Evolutionary conservation across 2,113 vertebrate species (phyloP), one percentile per base, ranked within the genome.

Genomic region (Penelope pileata): DNA sequence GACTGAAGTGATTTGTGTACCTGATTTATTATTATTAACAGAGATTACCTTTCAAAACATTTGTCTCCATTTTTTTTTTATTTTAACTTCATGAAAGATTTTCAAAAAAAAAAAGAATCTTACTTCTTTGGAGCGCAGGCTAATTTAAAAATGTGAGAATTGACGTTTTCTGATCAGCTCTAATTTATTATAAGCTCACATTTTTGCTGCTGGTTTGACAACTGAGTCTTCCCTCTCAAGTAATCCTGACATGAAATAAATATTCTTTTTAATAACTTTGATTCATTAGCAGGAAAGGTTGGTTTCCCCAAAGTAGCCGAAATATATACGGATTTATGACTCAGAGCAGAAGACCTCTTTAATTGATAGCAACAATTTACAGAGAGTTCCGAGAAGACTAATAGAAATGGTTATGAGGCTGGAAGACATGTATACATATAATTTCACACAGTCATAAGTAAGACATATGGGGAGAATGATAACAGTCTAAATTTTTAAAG

Each of bases 401-500:
- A 95, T 96, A 97, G 91, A 95, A 95, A 95, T 56, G 87, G 85
- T 97, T 96, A 96, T 91, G 90, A 93, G 93, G 87, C 72, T 95
- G 87, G 90, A 93, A 96, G 95, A 94, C 78, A 69, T 95, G 91
- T 96, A 94, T 94, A 97, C 93, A 94, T 96, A 94, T 96, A 96
- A 96, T 95, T 95, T 95, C 95, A 88, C 67, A 79, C 48, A 89
- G 87, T 80, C 94, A 83, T 95, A 95, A 96, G 95, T 79, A 95
- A 94, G 94, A 95, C 93, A 83, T 97, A 91, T 96, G 94, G 91
- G 78, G 82, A 95, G 72, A 95, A 95, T 88, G 85, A 97, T 95
- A 96, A 96, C 93, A 95, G 93, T 93, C 91, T 97, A 97, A 94
- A 95, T 96, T 95, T 95, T 97, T 96, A 95, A 96, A 97, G 94